Conservation (phyloP, 64 coral and sea anemone species). For the Montipora cactus region DNA sequence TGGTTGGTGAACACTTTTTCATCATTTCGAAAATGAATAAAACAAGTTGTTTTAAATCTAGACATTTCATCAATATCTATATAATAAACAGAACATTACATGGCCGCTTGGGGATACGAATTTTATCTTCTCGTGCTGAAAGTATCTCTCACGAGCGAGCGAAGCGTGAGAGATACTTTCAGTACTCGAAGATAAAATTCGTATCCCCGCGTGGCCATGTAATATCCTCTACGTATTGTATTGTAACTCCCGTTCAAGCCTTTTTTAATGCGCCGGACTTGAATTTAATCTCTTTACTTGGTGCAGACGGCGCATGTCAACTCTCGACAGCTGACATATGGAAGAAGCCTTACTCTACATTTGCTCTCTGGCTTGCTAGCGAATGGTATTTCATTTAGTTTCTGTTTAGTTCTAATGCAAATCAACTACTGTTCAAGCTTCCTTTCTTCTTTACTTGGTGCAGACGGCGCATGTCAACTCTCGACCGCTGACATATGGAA, state of each 20-base stretch:
- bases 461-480: constrained; percentile 59
- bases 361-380: background rate
- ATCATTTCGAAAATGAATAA: too few relatives aligned
- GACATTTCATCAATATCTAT: too few relatives aligned
- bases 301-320: constrained; percentile 55
- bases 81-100: too few relatives aligned
- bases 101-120: too few relatives aligned
- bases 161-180: too few relatives aligned
- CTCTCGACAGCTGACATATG: constrained; percentile 9
- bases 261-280: background rate
- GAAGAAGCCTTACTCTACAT: background rate
- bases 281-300: background rate
- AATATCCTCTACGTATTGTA: background rate
- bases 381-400: background rate
- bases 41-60: too few relatives aligned
- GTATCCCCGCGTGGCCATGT: too few relatives aligned
- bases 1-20: too few relatives aligned
- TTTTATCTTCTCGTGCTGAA: too few relatives aligned
- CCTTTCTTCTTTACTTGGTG: background rate
- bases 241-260: background rate
- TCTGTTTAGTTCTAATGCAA: background rate
- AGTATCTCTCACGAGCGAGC: too few relatives aligned
- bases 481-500: constrained; percentile 4
- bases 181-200: too few relatives aligned
- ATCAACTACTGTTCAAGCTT: background rate